These are phyloP conservation scores for Limnodromus scolopaceus DNA, from an alignment of 2,797 vertebrate genomes.

Conservation along the genomic window DNA sequence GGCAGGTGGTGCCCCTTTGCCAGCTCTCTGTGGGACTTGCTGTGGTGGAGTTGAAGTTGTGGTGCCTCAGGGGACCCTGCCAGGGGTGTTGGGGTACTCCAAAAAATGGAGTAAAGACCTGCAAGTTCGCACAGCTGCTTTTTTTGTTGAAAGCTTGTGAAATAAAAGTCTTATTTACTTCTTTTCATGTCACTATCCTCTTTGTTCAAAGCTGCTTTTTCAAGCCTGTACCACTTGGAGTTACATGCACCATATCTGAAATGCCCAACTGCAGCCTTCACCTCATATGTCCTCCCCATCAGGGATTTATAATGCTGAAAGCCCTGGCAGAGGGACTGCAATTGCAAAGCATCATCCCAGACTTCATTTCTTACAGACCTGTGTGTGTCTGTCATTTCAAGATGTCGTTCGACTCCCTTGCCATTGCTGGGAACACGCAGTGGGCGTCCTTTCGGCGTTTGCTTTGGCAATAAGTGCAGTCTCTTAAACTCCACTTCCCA, in stretches of 20 bases:
- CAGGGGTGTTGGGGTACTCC: background rate
- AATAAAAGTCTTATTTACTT: background rate
- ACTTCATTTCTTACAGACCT: background rate
- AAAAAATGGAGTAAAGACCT: background rate
- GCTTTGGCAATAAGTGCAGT: background rate
- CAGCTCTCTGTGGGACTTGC: background rate
- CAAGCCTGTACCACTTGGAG: background rate
- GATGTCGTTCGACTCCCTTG: background rate
- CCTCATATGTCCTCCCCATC: background rate
- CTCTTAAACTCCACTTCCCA: background rate
- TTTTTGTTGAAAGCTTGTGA: background rate
- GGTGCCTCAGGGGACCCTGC: background rate
- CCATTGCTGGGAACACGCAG: background rate
- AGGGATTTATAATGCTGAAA: background rate
- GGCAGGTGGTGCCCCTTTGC: background rate
- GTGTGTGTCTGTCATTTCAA: background rate
- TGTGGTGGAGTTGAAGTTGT: background rate
- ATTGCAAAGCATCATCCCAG: background rate
- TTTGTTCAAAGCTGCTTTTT: background rate
- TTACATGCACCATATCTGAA: background rate
- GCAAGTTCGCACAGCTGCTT: background rate
- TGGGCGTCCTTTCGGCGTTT: background rate
- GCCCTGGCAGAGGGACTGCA: background rate
- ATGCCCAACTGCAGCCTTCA: background rate
- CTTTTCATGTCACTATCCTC: background rate